Evolutionary conservation across 2,888 invertebrate species (phyloP).

Genomic region (Hydrotaea diabolus): DNA sequence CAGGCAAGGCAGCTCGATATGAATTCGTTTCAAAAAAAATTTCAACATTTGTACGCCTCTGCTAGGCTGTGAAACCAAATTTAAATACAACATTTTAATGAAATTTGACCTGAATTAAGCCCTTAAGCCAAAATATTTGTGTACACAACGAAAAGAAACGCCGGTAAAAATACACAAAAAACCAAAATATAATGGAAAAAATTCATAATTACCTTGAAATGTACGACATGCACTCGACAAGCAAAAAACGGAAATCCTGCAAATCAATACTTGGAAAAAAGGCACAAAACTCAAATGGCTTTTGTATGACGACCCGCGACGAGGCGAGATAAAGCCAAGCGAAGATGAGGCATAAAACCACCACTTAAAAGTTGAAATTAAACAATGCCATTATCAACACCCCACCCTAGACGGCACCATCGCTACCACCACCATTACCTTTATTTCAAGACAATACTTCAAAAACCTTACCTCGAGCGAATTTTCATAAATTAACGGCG

Average conservation of each 20-base stretch:
- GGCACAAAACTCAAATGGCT: slow-evolving; percentile 48
- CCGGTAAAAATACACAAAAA: neutral
- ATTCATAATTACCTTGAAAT: slow-evolving; percentile 67
- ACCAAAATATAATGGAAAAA: slow-evolving; percentile 66
- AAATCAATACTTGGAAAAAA: slow-evolving; percentile 60
- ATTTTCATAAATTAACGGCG: slow-evolving; percentile 64
- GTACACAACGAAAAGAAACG: slow-evolving; percentile 4
- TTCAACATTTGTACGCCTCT: slow-evolving; percentile 42
- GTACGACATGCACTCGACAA: slow-evolving; percentile 38
- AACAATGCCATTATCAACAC: slow-evolving; percentile 65
- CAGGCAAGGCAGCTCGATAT: no score
- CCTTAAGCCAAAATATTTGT: slow-evolving; percentile 61
- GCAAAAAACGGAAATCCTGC: slow-evolving; percentile 54
- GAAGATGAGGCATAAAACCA: slow-evolving; percentile 62
- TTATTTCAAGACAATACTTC: slow-evolving; percentile 40
- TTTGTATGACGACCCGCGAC: slow-evolving; percentile 33
- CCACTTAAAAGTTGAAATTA: slow-evolving; percentile 62
- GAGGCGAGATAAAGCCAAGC: slow-evolving; percentile 35
- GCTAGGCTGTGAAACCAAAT: slow-evolving; percentile 54
- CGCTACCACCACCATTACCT: slow-evolving; percentile 36
- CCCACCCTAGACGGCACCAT: slow-evolving; percentile 40
- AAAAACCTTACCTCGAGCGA: slow-evolving; percentile 55
- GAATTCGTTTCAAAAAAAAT: no score
- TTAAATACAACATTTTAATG: slow-evolving; percentile 64
- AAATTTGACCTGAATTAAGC: slow-evolving; percentile 59